Evolutionary conservation across 2,888 invertebrate genomes (phyloP).

Genomic region (Coenonympha glycerion): DNA sequence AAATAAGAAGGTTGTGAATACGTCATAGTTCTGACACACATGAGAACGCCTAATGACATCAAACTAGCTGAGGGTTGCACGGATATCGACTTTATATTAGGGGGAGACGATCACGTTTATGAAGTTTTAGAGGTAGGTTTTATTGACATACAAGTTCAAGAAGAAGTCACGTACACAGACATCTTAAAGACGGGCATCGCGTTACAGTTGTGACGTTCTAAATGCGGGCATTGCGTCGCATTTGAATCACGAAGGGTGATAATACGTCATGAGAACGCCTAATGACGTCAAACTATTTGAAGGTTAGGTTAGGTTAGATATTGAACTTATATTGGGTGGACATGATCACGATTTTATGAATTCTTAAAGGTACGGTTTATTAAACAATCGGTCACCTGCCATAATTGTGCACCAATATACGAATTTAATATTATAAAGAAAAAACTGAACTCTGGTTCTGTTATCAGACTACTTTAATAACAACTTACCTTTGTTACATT

Average conservation of each 20-base stretch:
- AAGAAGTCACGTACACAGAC: slow-evolving; percentile 91
- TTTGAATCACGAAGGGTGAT: slow-evolving; percentile 89
- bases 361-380: slow-evolving; percentile 58
- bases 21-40: slow-evolving; percentile 93
- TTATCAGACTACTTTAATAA: too few relatives aligned
- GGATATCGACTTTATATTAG: slow-evolving; percentile 91
- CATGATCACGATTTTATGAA: too few relatives aligned
- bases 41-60: slow-evolving; percentile 92
- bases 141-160: too few relatives aligned
- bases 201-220: slow-evolving; percentile 90
- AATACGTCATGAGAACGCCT: slow-evolving; percentile 92
- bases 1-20: slow-evolving; percentile 91
- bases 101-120: slow-evolving; percentile 94
- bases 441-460: too few relatives aligned
- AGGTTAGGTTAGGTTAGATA: slow-evolving; percentile 83
- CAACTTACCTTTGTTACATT: slow-evolving; percentile 12
- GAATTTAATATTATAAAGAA: too few relatives aligned
- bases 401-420: too few relatives aligned
- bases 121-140: slow-evolving; percentile 75
- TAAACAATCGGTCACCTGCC: too few relatives aligned
- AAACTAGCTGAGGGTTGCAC: slow-evolving; percentile 85
- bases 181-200: slow-evolving; percentile 86
- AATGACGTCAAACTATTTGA: slow-evolving; percentile 90
- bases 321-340: slow-evolving; percentile 93
- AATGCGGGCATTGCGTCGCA: too few relatives aligned